Base-by-base conservation (phyloP, 2,797 vertebrate species). In the Spea hammondii region DNA sequence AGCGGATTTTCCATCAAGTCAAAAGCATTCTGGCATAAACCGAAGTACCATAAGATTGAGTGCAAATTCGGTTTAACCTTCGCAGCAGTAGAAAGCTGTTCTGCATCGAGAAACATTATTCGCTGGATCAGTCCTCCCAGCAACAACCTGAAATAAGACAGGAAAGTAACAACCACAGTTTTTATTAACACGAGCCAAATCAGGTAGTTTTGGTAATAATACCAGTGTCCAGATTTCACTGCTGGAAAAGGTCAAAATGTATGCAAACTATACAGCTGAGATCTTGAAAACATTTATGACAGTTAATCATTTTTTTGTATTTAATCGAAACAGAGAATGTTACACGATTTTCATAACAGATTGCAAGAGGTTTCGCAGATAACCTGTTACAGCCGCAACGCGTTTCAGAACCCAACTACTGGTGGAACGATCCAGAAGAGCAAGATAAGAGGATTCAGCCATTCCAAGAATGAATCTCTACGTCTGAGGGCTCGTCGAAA, bases 1-100 rank as follows among this genome's bases (percentile, higher is more conserved):
- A 69, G 64, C 8, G 10, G 4, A 32, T 46, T 69, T 54, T 32
- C 62, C 53, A 49, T 55, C 51, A 47, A 68, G 47, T 69, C 48
- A n/a, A 50, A n/a, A 66, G n/a, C n/a, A 13, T 13, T 57, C 55
- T 59, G 8, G 55, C n/a, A 59, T 4, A 5, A 59, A 11, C 11
- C n/a, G 32, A 5, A 62, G 59, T 79, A 65, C 78, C 14, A 8
- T 59, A 66, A 53, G 7, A 79, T 45, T 48, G 17, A 75, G 12
- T 70, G 66, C 72, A 74, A 79, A 79, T 68, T 5, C 44, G 44
- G 45, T 65, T 59, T 57, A 49, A 9, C n/a, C 6, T 74, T 46
- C 54, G 47, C 5, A n/a, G 17, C 17, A 48, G 50, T 5, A 48
- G 51, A 4, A 11, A 6, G 4, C 45, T 4, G 8, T 17, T 65